phyloP scores from a whole-genome alignment of 2,888 invertebrate genomes.

The Rhimphoctona megacephalus region DNA sequence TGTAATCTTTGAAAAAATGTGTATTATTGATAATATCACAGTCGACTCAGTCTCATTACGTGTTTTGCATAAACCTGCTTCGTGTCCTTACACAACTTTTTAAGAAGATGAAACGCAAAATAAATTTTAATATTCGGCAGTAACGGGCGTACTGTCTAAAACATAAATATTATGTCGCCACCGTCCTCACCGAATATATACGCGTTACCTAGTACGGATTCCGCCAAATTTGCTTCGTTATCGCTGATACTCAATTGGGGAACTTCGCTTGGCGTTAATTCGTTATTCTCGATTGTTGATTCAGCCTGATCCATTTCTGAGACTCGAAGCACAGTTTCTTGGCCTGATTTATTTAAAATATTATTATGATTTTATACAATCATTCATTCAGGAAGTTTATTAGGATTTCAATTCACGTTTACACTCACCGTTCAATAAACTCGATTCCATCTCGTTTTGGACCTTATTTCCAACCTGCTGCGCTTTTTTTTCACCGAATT shows the following conservation, averaged over 20 bases:
- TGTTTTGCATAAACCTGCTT: background rate
- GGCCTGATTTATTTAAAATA: constrained; percentile 29
- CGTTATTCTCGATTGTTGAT: constrained; percentile 13
- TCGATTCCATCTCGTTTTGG: constrained; percentile 22
- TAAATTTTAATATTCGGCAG: constrained; percentile 61
- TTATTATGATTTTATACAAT: background rate
- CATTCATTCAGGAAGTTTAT: background rate
- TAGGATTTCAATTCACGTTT: background rate
- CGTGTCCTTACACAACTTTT: background rate
- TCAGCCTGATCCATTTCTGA: constrained; percentile 59
- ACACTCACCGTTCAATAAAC: constrained; percentile 58
- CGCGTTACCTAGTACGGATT: constrained; percentile 71
- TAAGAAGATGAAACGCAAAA: background rate
- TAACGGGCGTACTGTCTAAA: constrained; percentile 68
- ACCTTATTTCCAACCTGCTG: constrained; percentile 22
- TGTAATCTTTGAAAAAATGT: constrained; percentile 45
- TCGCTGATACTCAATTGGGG: constrained; percentile 73
- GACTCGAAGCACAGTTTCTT: constrained; percentile 65
- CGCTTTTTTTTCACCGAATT: constrained; percentile 47
- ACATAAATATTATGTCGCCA: constrained; percentile 73
- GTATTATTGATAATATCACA: constrained; percentile 67
- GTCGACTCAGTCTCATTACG: constrained; percentile 69
- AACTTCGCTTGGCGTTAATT: constrained; percentile 67
- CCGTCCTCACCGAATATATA: constrained; percentile 73
- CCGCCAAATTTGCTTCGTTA: constrained; percentile 68